Evolutionary conservation across 1,140 invertebrate genomes (phyloP), one percentile per base, ranked within the genome.

Genomic region (Coenobita brevimanus): DNA sequence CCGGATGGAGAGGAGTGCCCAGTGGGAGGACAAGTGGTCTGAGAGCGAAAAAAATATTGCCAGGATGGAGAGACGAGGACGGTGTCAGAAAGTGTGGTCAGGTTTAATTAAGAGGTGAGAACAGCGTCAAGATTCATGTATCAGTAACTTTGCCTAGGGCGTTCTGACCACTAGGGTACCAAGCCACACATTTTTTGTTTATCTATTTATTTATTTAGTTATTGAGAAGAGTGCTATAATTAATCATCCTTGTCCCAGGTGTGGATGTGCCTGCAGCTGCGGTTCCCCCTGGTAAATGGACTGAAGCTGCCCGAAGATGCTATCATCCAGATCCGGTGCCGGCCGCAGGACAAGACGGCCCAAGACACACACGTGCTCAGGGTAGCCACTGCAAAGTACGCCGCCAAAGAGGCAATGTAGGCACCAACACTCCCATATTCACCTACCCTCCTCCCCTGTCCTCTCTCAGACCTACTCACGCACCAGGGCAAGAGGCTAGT

Each of bases 301-400:
- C 91, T 96, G 46, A 94, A 93, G 91, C 93, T 95, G n/a, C 93
- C 93, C 0, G 94, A 95, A 69, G 95, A 96, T 91, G 92, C 93
- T 1, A 92, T 94, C 13, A 92, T 96, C 15, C 94, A 94, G 33
- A 92, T 96, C 43, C 93, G 94, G 89, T 96, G 95, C 91, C 93
- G 93, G 62, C 93, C 94, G 0, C 95, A 95, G 86, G 94, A 95
- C 30, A 93, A 93, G 57, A 93, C 94, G 2, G 93, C 93, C 2
- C 93, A 93, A 1, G 95, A 94, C 76, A 94, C 93, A 0, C 94
- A 94, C 91, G 91, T 91, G 3, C 75, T 92, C 30, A 92, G 75
- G 82, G 82, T 90, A 60, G 82, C 80, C 43, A 90, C 86, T 17
- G 82, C 89, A 75, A 83, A 83, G 88, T 83, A 83, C 57, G 88